Evolutionary conservation across 2,113 vertebrate species (phyloP), one percentile per base, ranked within the genome.

Genomic region (Rhinopomastus cyanomelas): DNA sequence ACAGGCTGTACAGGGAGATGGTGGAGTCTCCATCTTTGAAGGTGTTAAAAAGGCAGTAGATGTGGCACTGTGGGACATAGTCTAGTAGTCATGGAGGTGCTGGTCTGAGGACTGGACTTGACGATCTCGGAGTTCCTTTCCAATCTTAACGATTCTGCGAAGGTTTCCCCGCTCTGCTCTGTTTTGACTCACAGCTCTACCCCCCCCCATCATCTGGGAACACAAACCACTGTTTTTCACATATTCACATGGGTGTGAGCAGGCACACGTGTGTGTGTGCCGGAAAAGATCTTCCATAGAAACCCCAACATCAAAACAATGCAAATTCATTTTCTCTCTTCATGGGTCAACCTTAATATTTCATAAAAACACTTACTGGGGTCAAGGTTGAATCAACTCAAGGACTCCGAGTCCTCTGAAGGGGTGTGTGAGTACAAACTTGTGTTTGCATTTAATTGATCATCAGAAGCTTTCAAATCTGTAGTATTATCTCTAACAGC

Each of bases 401-500:
- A 81, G 88, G 84, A 93, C 60, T 74, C 19, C 0, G 34, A 92
- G 82, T 85, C 79, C 80, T 96, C 75, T 90, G 88, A 88, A 94
- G 76, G 56, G 32, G 67, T 60, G 78, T 48, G 44, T 0, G 1
- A 93, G 75, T 52, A 84, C 78, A 80, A 81, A 82, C 90, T 85
- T 55, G 64, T 93, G 90, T 93, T 91, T 95, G 92, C 92, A 95
- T 94, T 96, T 94, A 94, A 95, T 92, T 93, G 95, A 94, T 90
- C 92, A 87, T 75, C 78, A 8, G 34, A 87, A 93, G 92, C 92
- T 93, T 86, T 91, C 81, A 68, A 80, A 95, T 94, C 95, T 94
- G 14, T 6, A 39, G 62, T 90, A 94, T 95, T 94, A 95, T 87
- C 92, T 95, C 92, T 79, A 76, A 92, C 88, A 79, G 25, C 2